Percentiles rank a stretch among this genome's conserved stretches.
phyloP scores from a whole-genome alignment of 2,113 vertebrate species.

The Aldabrachelys gigantea region DNA sequence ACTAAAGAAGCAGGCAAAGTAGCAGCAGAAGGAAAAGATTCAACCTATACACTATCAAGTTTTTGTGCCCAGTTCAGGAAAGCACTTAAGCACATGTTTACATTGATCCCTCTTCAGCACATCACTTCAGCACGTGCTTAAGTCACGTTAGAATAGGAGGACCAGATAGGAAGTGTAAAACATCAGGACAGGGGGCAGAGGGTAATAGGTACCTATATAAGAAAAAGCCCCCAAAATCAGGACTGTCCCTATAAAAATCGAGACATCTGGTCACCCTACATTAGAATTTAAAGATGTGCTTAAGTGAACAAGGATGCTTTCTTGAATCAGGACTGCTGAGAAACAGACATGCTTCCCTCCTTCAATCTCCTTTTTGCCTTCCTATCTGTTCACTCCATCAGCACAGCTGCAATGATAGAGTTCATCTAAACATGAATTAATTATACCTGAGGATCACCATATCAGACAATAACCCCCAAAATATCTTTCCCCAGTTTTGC shows the following conservation, averaged over 20 bases:
- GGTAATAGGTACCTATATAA: too few relatives aligned
- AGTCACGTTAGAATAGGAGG: neutral
- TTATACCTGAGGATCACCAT: constrained; percentile 34
- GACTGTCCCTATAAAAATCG: too few relatives aligned
- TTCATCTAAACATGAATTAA: neutral
- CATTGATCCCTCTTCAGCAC: constrained; percentile 2
- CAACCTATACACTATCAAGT: neutral
- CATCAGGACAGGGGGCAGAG: too few relatives aligned
- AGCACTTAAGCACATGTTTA: neutral
- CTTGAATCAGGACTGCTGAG: neutral
- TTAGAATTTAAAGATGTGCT: neutral
- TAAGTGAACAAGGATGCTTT: neutral
- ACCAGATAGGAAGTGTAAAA: too few relatives aligned
- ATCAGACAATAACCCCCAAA: constrained; percentile 21
- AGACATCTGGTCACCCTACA: neutral
- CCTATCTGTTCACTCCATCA: neutral
- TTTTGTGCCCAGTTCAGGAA: constrained; percentile 26
- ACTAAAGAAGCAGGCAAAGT: neutral
- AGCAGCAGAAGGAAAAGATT: neutral
- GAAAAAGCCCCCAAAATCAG: too few relatives aligned
- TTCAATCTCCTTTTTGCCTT: neutral
- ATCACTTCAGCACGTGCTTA: neutral
- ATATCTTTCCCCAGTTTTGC: constrained; percentile 33
- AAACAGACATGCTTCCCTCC: neutral
- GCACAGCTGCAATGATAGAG: constrained; percentile 31